A percentile compares a stretch with the other conserved stretches of the same genome.
These are phyloP conservation scores for Gryllus longicercus DNA, from an alignment of 2,888 invertebrate species.

Conservation along the genomic window DNA sequence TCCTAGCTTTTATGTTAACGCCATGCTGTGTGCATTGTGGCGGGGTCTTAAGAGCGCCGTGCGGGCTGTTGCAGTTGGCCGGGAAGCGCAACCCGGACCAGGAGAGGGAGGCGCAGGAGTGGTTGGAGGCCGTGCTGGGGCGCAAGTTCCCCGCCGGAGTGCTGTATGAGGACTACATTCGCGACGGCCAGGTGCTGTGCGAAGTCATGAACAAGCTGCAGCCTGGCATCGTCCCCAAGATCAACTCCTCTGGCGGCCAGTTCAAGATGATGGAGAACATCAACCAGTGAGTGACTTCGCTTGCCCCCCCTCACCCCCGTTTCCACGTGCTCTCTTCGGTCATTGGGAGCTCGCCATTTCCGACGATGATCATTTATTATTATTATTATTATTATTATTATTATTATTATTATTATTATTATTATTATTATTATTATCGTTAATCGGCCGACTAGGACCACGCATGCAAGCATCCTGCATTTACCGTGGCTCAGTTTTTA, in stretches of 20 bases:
- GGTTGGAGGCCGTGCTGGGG: constrained; percentile 85
- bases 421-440: too few relatives aligned
- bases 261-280: constrained; percentile 99
- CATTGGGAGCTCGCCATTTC: too few relatives aligned
- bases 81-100: constrained; percentile 76
- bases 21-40: too few relatives aligned
- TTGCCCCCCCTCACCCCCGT: too few relatives aligned
- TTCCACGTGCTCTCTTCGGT: too few relatives aligned
- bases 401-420: too few relatives aligned
- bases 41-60: neutral
- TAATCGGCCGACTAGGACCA: too few relatives aligned
- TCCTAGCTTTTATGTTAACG: too few relatives aligned
- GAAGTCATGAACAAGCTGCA: constrained; percentile 89
- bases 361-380: too few relatives aligned
- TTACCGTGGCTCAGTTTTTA: too few relatives aligned
- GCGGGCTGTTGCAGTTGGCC: constrained; percentile 61
- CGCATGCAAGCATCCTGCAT: too few relatives aligned
- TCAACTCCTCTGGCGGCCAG: constrained; percentile 91
- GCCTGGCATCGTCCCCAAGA: constrained; percentile 83
- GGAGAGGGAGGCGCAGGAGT: constrained; percentile 85
- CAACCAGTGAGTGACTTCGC: constrained; percentile 65
- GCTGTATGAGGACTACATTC: constrained; percentile 81
- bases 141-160: constrained; percentile 82
- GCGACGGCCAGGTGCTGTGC: constrained; percentile 90
- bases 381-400: too few relatives aligned